These are phyloP conservation scores for Helicoverpa assulta DNA, from an alignment of 2,888 invertebrate genomes.

Conservation along the genomic window DNA sequence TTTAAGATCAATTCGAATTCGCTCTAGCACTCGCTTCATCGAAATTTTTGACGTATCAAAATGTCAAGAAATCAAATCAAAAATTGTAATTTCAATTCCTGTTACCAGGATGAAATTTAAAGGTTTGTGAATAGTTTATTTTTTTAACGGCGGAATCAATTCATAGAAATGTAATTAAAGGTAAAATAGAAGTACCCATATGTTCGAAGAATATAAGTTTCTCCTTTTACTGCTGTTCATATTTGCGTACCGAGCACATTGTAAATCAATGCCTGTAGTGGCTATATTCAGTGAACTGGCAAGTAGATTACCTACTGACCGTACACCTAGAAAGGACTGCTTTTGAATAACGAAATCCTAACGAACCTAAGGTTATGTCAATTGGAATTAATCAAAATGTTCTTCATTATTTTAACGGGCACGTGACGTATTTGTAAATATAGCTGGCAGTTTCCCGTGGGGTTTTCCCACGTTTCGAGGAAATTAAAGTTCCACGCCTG, in stretches of 20 bases:
- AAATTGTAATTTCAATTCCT: constrained; percentile 7
- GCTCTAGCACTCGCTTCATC: constrained; percentile 6
- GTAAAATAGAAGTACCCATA: too few species aligned
- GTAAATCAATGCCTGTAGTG: neutral
- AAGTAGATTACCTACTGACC: constrained; percentile 32
- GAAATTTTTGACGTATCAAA: constrained; percentile 20
- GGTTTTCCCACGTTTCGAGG: too few species aligned
- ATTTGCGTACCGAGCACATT: neutral
- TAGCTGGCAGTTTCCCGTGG: too few species aligned
- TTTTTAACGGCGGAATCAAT: neutral
- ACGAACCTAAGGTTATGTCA: constrained; percentile 29
- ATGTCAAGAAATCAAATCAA: constrained; percentile 7
- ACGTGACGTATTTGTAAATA: too few species aligned
- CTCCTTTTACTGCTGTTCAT: neutral
- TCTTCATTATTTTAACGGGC: neutral
- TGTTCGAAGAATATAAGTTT: too few species aligned
- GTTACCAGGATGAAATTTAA: neutral
- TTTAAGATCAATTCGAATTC: constrained; percentile 24
- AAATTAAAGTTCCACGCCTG: too few species aligned
- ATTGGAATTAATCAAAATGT: constrained; percentile 31
- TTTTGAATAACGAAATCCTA: constrained; percentile 38
- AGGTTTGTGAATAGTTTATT: constrained; percentile 3
- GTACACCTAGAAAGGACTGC: neutral
- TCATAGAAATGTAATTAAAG: neutral
- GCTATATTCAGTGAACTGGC: constrained; percentile 12